Conservation (phyloP, 1,140 invertebrate species). For the Stegodyphus dumicola region DNA sequence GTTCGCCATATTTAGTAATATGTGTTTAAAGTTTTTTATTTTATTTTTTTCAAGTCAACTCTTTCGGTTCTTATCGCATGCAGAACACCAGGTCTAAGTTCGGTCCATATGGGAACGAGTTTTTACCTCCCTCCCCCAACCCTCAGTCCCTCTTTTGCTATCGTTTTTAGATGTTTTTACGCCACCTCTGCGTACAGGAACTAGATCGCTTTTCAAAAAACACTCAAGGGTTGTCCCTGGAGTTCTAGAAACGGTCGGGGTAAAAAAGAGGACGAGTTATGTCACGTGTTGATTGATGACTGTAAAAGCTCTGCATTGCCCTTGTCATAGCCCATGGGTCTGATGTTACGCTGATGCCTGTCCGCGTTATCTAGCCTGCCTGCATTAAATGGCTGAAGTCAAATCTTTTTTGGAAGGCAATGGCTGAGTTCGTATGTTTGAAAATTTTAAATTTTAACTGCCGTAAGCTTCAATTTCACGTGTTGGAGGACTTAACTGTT, state of each 20-base stretch:
- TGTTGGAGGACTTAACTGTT: too few species aligned
- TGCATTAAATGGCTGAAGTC: too few species aligned
- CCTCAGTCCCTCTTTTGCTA: neutral
- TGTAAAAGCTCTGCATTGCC: neutral
- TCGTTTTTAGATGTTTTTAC: slow-evolving; percentile 2
- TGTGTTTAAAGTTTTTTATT: neutral
- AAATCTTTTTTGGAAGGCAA: too few species aligned
- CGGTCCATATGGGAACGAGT: neutral
- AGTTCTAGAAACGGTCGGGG: neutral
- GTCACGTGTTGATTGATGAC: slow-evolving; percentile 31
- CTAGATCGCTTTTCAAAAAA: neutral
- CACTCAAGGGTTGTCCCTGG: slow-evolving; percentile 9
- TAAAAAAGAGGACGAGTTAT: slow-evolving; percentile 1
- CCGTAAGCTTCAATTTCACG: too few species aligned
- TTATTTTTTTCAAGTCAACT: slow-evolving; percentile 16
- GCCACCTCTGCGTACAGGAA: neutral
- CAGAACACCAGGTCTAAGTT: slow-evolving; percentile 34
- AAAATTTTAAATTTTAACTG: too few species aligned
- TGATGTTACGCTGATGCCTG: slow-evolving; percentile 30
- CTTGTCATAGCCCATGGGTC: neutral
- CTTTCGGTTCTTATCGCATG: slow-evolving; percentile 45
- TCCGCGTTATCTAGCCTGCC: neutral
- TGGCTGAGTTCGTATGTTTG: too few species aligned
- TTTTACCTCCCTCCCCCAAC: neutral
- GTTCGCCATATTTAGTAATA: neutral